Evolutionary conservation across 2,888 invertebrate genomes (phyloP), one percentile per base, ranked within the genome.

Genomic region (Druceiella hillmani): DNA sequence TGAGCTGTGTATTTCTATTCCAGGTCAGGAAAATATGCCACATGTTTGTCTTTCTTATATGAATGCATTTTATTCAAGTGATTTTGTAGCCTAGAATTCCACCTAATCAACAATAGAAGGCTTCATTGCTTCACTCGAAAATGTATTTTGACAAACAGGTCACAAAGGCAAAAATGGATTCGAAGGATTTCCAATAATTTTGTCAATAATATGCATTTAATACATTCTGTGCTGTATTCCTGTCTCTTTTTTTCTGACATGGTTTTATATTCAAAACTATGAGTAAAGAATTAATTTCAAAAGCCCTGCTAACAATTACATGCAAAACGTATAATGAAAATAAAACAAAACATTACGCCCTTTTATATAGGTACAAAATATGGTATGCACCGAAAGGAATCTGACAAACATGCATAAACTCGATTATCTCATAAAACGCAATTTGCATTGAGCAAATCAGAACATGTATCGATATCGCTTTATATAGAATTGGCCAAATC

Each of bases 61-160:
- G 47, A 41, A 41, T 49, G 47, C 42, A 44, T 46, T 48, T 46
- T 47, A 46, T 44, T 47, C 41, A 46, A 47, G 48, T 47, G 43
- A 48, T 46, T 45, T 47, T 46, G 44, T 13, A 44, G 38, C 20
- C 37, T 46, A 33, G 43, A n/a, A n/a, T n/a, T n/a, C n/a, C n/a
- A n/a, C n/a, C n/a, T n/a, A n/a, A n/a, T n/a, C n/a, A n/a, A n/a
- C n/a, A n/a, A n/a, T n/a, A n/a, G n/a, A 46, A 41, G 43, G 39
- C 37, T 45, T 42, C 41, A 47, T 50, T 28, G 46, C 46, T 32
- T 48, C 48, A 40, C 50, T 51, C 22, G 45, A 48, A 45, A 50
- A 41, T 36, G 34, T 42, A 48, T 50, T 48, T 47, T 33, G 33
- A 42, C 47, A 49, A 30, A 45, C 20, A 42, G 46, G 47, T 14